A percentile compares a stretch with the other conserved stretches of the same genome.
phyloP scores from a whole-genome alignment of 2,113 vertebrate species.

The western clawed frog (Xenopus tropicalis) region UCB_Xtro_10.0 CM004452.2:1737001-1737500 shows the following conservation, averaged over 20 bases:
- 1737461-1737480: slow-evolving; percentile 59
- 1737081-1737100: no score
- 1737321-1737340: slow-evolving; percentile 16
- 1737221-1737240: no score
- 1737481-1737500: slow-evolving; percentile 66
- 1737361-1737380: slow-evolving; percentile 55
- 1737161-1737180: no score
- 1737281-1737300: neutral
- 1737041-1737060: no score
- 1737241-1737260: neutral
- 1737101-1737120: no score
- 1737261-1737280: neutral
- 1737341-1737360: slow-evolving; percentile 58
- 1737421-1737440: slow-evolving; percentile 66
- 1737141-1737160: no score
- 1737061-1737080: no score
- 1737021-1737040: no score
- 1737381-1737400: slow-evolving; percentile 62
- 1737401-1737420: slow-evolving; percentile 66
- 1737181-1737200: no score
- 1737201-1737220: no score
- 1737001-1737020: no score
- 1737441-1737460: slow-evolving; percentile 64
- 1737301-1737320: neutral
- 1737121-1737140: no score